Base-by-base conservation (phyloP, 2,113 vertebrate genomes). In the Galemys pyrenaicus region DNA sequence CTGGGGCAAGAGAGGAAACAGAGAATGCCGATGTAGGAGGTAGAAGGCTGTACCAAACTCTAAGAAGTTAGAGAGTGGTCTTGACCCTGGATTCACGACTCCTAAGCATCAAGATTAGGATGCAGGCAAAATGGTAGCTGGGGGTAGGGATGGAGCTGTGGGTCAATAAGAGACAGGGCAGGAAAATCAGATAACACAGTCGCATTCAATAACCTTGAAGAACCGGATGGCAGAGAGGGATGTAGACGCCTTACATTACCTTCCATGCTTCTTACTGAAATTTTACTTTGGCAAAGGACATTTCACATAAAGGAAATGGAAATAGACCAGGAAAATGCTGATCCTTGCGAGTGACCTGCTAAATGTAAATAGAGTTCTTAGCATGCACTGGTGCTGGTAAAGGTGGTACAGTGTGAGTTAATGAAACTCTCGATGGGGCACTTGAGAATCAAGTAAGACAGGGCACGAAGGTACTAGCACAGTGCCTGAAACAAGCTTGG, bases 181-280 rank as follows among this genome's bases (percentile, higher is more conserved):
- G 46, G 49, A 89, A 79, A 94, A 24, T 4, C 32, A 37, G 24
- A 32, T 62, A 62, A 39, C 15, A 15, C 5, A 26, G 60, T 37
- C 28, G 5, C 7, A 2, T 19, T 70, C 35, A 44, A 70, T 84
- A 74, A 85, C 30, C 30, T 78, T 65, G 44, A 62, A 64, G 71
- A 88, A 64, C 83, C 73, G 86, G 64, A 8, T 74, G 32, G 44
- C 81, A 58, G 58, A 83, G 44, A 82, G 30, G 44, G 41, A 58
- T 60, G 20, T 35, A 62, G 39, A 64, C 26, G 28, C 79, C 13
- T 60, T 81, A n/a, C 10, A 24, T 85, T 78, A n/a, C 51, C 37
- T 96, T 74, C 77, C 9, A 13, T 91, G 37, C 56, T 88, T 78
- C 20, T 51, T 68, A 90, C 15, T 89, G 75, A 89, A 77, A 58